Evolutionary conservation across 2,797 vertebrate species (phyloP).

Genomic region (Sebastes hopkinsi): DNA sequence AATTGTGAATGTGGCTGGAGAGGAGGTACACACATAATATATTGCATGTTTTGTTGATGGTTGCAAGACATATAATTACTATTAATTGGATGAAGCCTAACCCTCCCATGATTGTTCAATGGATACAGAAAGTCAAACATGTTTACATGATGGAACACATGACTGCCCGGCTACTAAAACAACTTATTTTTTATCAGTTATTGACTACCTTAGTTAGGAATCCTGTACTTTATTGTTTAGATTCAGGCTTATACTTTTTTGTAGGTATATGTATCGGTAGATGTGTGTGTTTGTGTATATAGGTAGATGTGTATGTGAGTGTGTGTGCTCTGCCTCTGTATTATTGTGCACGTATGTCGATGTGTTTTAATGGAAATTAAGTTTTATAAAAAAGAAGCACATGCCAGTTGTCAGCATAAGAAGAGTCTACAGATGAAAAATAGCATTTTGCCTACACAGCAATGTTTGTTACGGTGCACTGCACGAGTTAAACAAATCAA

Average conservation of each 20-base stretch:
- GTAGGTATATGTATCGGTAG: too few species aligned
- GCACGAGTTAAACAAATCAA: neutral
- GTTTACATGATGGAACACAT: neutral
- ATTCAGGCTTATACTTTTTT: fast-evolving
- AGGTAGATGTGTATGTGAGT: neutral
- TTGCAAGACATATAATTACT: neutral
- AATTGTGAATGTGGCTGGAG: too few species aligned
- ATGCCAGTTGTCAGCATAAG: neutral
- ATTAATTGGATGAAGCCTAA: neutral
- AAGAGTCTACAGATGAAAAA: neutral
- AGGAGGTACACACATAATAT: neutral
- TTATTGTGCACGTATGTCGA: neutral
- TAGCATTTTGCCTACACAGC: neutral
- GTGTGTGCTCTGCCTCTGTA: neutral
- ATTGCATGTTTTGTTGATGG: neutral
- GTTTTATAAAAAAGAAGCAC: neutral
- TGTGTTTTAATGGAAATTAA: neutral
- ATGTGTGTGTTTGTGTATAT: too few species aligned
- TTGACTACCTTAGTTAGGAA: neutral
- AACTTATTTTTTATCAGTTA: neutral
- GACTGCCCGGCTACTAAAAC: neutral
- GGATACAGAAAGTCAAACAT: neutral
- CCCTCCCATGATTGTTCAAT: neutral
- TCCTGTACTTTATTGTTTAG: neutral
- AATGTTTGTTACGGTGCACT: neutral